Evolutionary conservation across 2,888 invertebrate species (phyloP), one percentile per base, ranked within the genome.

Genomic region (Perithous albicinctus): DNA sequence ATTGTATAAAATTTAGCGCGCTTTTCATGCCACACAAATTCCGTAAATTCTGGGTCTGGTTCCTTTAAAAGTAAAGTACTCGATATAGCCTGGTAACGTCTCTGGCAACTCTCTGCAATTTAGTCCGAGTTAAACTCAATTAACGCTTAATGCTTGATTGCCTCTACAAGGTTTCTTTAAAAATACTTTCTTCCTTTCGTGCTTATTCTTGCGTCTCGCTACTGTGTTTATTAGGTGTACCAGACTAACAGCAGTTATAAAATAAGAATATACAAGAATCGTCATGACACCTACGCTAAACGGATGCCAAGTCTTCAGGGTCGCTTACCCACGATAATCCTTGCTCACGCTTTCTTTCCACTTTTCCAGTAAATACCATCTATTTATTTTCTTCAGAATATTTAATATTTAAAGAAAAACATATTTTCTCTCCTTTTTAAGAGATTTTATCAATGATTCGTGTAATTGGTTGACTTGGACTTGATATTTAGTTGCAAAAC

Each of bases 291-390:
- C 87, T 84, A 86, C 88, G 80, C 85, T 80, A 84, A 86, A 84
- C 88, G 88, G 87, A 89, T 88, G 88, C 79, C 82, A 86, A 86
- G 86, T 88, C 87, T 85, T 84, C 86, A 85, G 87, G 89, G 88
- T 89, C 89, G 85, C 84, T 85, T 87, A 83, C 80, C 81, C 79
- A 80, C 23, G 32, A 38, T 76, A 41, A 75, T 72, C 72, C 69
- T 59, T 59, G 43, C 74, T 54, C 54, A 61, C 64, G 76, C 69
- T 75, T 46, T 67, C 74, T 70, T 43, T 74, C 64, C 75, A 46
- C 46, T 73, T 78, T 70, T 76, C 75, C 54, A 48, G 18, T 15
- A 18, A 20, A n/a, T 56, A 29, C 29, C 12, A 56, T 29, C 5
- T 15, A n/a, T 29, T 56, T 56, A 56, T 56, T 26, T 56, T 29